Evolutionary conservation across 2,113 vertebrate genomes (phyloP), one percentile per base, ranked within the genome.

Genomic region (Pongo pygmaeus): DNA sequence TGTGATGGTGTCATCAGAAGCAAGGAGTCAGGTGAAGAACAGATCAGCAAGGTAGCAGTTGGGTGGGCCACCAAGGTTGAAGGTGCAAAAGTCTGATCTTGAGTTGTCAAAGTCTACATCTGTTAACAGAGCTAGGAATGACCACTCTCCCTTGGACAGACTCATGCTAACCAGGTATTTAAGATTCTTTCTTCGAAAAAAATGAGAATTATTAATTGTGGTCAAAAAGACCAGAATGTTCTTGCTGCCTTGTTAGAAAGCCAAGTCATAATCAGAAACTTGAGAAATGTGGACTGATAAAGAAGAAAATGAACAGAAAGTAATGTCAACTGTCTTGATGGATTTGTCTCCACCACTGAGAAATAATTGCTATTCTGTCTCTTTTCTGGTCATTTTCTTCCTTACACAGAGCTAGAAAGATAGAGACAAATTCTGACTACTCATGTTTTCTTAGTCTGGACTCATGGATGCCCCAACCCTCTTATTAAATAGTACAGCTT

Each of bases 161-260:
- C 14, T 83, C 32, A 90, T 35, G 55, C 14, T 89, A 86, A 79
- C 55, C n/a, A 75, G 35, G 12, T 9, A 74, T 78, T 91, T 93
- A 91, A 93, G 35, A 96, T 35, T 32, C 67, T 79, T 93, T 40
- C 74, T 74, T 91, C 57, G 46, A 91, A 88, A 88, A 50, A 93
- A 97, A 93, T 78, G 38, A 46, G 22, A 89, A 35, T 83, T 91
- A 83, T 38, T 94, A 80, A 92, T 57, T 83, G 69, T 89, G 81
- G 48, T 88, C 25, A 61, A 18, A 59, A 90, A 84, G 38, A 85
- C 11, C 52, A 93, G 46, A 85, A 84, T 77, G 11, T 69, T 92
- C 61, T 91, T 52, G 22, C 52, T 80, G 72, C 35, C 43, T 61
- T 70, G 8, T 64, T 64, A 35, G 13, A 90, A 96, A 84, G 48